A percentile compares a stretch with the other conserved stretches of the same genome.
Evolutionary conservation across 1,140 invertebrate genomes (phyloP).

Genomic region (Metaphire vulgaris): DNA sequence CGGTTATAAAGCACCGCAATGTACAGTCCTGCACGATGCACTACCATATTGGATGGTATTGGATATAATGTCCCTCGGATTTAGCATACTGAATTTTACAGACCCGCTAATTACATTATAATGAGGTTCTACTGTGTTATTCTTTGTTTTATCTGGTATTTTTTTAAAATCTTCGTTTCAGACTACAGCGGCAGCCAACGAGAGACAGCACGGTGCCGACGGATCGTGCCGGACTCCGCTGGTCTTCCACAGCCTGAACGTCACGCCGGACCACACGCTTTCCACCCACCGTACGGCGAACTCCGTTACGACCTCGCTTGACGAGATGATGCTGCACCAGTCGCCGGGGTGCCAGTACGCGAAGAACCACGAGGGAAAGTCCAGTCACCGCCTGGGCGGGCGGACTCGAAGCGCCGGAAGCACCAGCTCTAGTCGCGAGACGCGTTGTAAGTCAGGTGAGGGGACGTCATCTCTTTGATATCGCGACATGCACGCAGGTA

Average conservation of each 20-base stretch:
- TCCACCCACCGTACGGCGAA: slow-evolving; percentile 3
- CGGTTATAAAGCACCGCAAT: too few species aligned
- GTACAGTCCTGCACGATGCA: too few species aligned
- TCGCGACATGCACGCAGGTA: too few species aligned
- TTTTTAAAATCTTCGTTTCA: too few species aligned
- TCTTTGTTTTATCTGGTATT: too few species aligned
- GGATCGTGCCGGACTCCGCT: slow-evolving; percentile 7
- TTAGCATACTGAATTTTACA: too few species aligned
- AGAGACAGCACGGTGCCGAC: background rate
- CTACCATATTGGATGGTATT: too few species aligned
- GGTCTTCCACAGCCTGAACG: slow-evolving; percentile 25
- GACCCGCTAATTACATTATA: too few species aligned
- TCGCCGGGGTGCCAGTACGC: background rate
- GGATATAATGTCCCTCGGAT: too few species aligned
- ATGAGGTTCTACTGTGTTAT: too few species aligned
- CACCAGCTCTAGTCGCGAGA: background rate
- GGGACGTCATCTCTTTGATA: too few species aligned
- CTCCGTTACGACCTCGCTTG: slow-evolving; percentile 6
- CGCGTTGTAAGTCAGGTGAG: background rate
- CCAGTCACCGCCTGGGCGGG: background rate
- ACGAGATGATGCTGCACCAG: slow-evolving; percentile 6
- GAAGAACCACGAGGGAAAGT: background rate
- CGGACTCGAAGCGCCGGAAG: background rate
- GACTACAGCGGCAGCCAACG: too few species aligned
- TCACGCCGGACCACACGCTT: slow-evolving; percentile 21